Conservation (phyloP, 2,113 vertebrate species). For the Chaenocephalus aceratus region DNA sequence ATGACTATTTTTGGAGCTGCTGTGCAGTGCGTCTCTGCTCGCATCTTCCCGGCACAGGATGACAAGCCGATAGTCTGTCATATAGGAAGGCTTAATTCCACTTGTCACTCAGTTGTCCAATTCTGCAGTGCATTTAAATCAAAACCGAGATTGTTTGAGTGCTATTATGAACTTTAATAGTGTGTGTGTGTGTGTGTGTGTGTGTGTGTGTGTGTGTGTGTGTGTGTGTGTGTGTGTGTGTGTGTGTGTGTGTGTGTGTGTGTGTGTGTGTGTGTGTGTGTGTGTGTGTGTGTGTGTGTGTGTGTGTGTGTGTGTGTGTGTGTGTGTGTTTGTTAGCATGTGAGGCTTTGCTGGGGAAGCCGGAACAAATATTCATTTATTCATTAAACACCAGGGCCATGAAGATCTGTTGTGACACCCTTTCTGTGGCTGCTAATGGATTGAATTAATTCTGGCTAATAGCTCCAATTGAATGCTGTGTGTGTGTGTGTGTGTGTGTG, state of each 20-base stretch:
- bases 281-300: no score
- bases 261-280: no score
- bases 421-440: slow-evolving; percentile 80
- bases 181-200: background rate
- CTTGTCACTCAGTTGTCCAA: slow-evolving; percentile 74
- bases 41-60: slow-evolving; percentile 54
- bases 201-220: no score
- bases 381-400: slow-evolving; percentile 83
- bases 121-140: slow-evolving; percentile 72
- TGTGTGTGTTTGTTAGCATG: background rate
- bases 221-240: no score
- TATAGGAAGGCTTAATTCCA: slow-evolving; percentile 68
- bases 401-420: slow-evolving; percentile 81
- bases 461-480: slow-evolving; percentile 55
- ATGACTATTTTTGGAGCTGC: slow-evolving; percentile 77
- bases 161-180: slow-evolving; percentile 65
- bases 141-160: slow-evolving; percentile 62
- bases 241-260: no score
- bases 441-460: slow-evolving; percentile 84
- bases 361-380: slow-evolving; percentile 87
- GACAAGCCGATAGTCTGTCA: slow-evolving; percentile 73
- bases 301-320: no score
- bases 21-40: slow-evolving; percentile 35
- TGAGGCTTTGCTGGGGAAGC: slow-evolving; percentile 67
- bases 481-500: background rate